Conservation (phyloP, 2,113 vertebrate species). For the Halcyon malimbica region DNA sequence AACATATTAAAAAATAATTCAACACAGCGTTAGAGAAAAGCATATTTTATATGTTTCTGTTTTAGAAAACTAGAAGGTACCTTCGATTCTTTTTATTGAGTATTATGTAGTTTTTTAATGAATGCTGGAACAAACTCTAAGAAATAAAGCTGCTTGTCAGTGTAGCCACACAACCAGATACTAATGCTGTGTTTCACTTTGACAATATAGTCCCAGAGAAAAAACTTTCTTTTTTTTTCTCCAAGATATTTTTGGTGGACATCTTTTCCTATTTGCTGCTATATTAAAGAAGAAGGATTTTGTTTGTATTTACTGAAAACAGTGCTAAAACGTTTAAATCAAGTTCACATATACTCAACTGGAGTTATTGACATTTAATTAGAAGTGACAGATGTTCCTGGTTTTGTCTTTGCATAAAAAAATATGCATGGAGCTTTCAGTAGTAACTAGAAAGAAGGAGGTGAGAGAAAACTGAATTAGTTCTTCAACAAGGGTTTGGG, state of each 20-base stretch:
- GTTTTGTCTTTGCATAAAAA: neutral
- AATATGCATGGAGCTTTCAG: neutral
- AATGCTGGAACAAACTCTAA: neutral
- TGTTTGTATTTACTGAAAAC: neutral
- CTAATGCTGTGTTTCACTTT: neutral
- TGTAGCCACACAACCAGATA: neutral
- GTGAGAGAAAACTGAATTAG: neutral
- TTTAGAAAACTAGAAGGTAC: neutral
- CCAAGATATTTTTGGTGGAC: neutral
- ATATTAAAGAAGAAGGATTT: neutral
- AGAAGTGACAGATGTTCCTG: constrained; percentile 4
- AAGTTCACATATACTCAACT: neutral
- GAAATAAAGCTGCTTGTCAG: neutral
- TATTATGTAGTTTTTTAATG: neutral
- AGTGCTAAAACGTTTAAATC: neutral
- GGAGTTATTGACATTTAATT: constrained; percentile 48
- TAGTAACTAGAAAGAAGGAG: neutral
- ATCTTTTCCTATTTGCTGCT: neutral
- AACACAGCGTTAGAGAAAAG: neutral
- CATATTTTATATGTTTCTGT: neutral
- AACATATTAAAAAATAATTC: neutral
- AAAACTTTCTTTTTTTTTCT: neutral
- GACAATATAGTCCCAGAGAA: neutral
- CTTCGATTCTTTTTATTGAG: neutral
- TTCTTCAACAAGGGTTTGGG: neutral